These are phyloP conservation scores for Blomia tropicalis DNA, from an alignment of 2,888 invertebrate genomes.

Conservation along the genomic window DNA sequence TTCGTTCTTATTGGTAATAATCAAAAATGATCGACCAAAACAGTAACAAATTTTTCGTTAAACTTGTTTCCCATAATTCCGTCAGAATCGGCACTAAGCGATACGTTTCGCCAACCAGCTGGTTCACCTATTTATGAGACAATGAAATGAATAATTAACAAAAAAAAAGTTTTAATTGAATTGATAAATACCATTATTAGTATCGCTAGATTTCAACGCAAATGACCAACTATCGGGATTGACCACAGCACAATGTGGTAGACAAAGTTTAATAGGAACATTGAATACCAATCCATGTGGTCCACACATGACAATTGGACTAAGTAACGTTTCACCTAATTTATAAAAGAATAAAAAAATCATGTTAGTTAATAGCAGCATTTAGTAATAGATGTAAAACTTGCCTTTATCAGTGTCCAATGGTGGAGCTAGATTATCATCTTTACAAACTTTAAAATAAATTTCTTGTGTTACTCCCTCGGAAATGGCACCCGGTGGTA, in stretches of 20 bases:
- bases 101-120: constrained; percentile 58
- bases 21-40: constrained; percentile 75
- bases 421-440: constrained; percentile 54
- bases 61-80: constrained; percentile 51
- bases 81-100: constrained; percentile 59
- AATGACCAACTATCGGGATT: constrained; percentile 42
- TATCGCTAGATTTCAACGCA: constrained; percentile 37
- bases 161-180: not conserved
- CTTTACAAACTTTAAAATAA: constrained; percentile 62
- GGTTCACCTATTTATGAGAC: constrained; percentile 35
- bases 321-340: constrained; percentile 79
- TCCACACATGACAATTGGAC: constrained; percentile 89
- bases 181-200: constrained; percentile 30
- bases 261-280: constrained; percentile 70
- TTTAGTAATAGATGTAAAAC: constrained; percentile 7
- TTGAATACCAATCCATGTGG: constrained; percentile 76
- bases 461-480: constrained; percentile 69
- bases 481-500: constrained; percentile 72
- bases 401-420: constrained; percentile 77
- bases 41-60: constrained; percentile 69
- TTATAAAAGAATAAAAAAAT: constrained; percentile 13
- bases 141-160: constrained; percentile 22
- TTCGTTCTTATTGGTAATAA: too few relatives aligned
- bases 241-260: constrained; percentile 50
- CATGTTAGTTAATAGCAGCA: not conserved